Evolutionary conservation across 1,140 invertebrate species (phyloP).

Genomic region (Ectropis grisescens): DNA sequence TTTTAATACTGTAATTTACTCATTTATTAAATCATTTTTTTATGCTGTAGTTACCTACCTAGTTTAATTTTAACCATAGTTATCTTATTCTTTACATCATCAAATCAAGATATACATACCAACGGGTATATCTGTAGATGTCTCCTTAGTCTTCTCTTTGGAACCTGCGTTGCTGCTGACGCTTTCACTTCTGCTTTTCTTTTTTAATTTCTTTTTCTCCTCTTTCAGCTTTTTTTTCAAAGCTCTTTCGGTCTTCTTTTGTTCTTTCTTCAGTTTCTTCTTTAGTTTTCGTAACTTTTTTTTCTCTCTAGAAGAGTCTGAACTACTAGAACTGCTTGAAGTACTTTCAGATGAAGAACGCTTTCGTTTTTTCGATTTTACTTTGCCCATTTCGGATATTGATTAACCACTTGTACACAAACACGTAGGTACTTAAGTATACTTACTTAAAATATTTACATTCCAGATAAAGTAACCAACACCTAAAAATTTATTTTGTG

Average conservation of each 20-base stretch:
- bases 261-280: slow-evolving; percentile 61
- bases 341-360: slow-evolving; percentile 27
- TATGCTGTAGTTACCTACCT: too few relatives aligned
- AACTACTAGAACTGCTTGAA: slow-evolving; percentile 33
- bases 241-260: slow-evolving; percentile 52
- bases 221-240: slow-evolving; percentile 62
- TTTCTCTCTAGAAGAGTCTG: slow-evolving; percentile 39
- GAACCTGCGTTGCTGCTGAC: slow-evolving; percentile 17
- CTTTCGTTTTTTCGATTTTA: slow-evolving; percentile 47
- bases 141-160: slow-evolving; percentile 20
- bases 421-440: too few relatives aligned
- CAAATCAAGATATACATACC: too few relatives aligned
- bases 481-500: too few relatives aligned
- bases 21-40: too few relatives aligned
- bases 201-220: slow-evolving; percentile 49
- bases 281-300: slow-evolving; percentile 60
- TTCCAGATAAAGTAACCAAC: too few relatives aligned
- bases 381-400: slow-evolving; percentile 49
- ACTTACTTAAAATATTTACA: too few relatives aligned
- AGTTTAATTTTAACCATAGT: too few relatives aligned
- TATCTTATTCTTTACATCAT: too few relatives aligned
- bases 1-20: too few relatives aligned
- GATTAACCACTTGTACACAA: too few relatives aligned
- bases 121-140: slow-evolving; percentile 61
- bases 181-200: slow-evolving; percentile 31